Base-by-base conservation (phyloP, 2,113 vertebrate species). In the Caranx melampygus region DNA sequence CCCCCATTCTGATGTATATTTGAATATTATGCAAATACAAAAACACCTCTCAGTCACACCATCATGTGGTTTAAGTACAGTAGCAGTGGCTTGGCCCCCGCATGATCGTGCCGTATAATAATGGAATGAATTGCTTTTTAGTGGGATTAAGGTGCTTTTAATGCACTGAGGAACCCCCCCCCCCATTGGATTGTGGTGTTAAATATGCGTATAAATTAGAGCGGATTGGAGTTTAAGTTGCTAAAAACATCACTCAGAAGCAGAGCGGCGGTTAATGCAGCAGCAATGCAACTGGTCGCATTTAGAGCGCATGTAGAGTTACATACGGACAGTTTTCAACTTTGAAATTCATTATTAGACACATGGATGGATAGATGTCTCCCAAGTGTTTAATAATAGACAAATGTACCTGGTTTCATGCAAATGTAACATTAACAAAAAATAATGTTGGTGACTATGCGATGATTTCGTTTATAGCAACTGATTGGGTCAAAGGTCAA, bases 131-230 rank as follows among this genome's bases (percentile, higher is more conserved):
- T 49, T 63, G 75, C 81, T 78, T 81, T 72, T 74, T 77, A 75
- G 71, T 31, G 62, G 65, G 85, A 87, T 88, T 80, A 87, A 75
- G 68, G 73, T 83, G 79, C 62, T 86, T 81, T 83, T 74, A 52
- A 81, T 49, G 77, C 64, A n/a, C 40, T 49, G 45, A 64, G 75
- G 62, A 82, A 81, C 80, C 5, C 26, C 26, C 26, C 26, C 68
- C 61, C 49, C 75, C 71, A 42, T 42, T 79, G 61, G 83, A 82
- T 55, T 68, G 75, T 6, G 3, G 37, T 34, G 33, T 11, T 3
- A 71, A 86, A 77, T 54, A 35, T 15, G 55, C 9, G 5, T 75
- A 31, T 20, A 58, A 79, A 81, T 63, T 0, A 34, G 21, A 78
- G 64, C 1, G 44, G 71, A 79, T 79, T 63, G 37, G 52, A 85